These are phyloP conservation scores for Conomelus anceps DNA, from an alignment of 2,888 invertebrate genomes.

Conservation along the genomic window DNA sequence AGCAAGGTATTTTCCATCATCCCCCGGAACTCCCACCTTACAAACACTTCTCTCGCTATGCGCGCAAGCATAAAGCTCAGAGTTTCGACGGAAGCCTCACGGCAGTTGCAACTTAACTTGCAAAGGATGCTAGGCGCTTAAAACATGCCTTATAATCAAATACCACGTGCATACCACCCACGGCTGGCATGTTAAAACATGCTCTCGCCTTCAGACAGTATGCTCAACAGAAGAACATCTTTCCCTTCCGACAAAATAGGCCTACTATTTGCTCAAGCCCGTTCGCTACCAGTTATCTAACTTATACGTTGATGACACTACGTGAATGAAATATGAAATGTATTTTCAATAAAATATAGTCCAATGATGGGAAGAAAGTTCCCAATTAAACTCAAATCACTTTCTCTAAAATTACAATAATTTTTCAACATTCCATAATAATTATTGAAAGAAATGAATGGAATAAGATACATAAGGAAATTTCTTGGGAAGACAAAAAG, in stretches of 20 bases:
- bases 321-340: neutral
- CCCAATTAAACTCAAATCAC: neutral
- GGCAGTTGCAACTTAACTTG: neutral
- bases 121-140: neutral
- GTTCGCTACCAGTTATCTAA: no score
- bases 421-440: no score
- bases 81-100: neutral
- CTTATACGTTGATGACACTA: no score
- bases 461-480: no score
- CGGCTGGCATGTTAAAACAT: neutral
- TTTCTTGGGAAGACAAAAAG: no score
- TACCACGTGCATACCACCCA: neutral
- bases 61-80: neutral
- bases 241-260: neutral
- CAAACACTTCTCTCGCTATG: neutral
- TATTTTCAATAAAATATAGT: neutral
- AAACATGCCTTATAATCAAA: neutral
- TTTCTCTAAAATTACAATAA: neutral
- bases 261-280: neutral
- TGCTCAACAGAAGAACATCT: neutral
- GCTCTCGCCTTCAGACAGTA: neutral
- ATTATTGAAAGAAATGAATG: no score
- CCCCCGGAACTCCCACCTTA: neutral
- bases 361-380: neutral
- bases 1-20: neutral